phyloP scores from a whole-genome alignment of 2,113 vertebrate species.

The Tympanuchus pallidicinctus region DNA sequence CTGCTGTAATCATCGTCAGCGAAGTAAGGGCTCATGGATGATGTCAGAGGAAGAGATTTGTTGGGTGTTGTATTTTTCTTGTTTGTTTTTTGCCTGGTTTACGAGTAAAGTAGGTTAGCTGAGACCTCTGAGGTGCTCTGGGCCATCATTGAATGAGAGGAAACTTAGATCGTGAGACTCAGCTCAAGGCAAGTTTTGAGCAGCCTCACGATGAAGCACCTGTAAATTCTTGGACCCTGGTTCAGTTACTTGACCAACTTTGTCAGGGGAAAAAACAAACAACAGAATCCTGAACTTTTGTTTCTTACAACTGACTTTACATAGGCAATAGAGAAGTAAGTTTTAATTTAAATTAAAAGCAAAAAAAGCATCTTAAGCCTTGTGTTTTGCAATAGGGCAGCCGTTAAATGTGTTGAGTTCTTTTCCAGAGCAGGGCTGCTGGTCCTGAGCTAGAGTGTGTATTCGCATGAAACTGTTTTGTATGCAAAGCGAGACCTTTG shows the following conservation, averaged over 20 bases:
- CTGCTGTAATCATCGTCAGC: background rate
- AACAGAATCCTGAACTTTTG: background rate
- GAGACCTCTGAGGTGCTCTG: background rate
- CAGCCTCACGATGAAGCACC: background rate
- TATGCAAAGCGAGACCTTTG: conserved; percentile 13
- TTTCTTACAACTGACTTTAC: background rate
- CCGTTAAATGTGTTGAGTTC: background rate
- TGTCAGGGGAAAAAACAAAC: fast-evolving
- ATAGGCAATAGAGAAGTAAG: background rate
- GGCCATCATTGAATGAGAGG: background rate
- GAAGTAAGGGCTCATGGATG: background rate
- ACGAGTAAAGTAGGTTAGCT: background rate
- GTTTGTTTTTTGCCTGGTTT: background rate
- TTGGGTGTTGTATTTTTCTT: background rate
- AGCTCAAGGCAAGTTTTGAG: background rate
- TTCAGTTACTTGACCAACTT: background rate
- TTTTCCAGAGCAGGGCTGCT: background rate
- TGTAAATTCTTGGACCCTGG: background rate
- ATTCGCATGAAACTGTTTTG: background rate
- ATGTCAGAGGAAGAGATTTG: background rate
- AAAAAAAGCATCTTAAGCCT: background rate
- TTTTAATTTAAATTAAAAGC: background rate
- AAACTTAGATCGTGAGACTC: background rate
- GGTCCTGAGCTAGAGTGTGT: background rate
- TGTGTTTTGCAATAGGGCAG: background rate